A percentile compares a stretch with the other conserved stretches of the same genome.
Evolutionary conservation across 2,888 invertebrate species (phyloP).

Genomic region (Zhuqinia jingwanae): DNA sequence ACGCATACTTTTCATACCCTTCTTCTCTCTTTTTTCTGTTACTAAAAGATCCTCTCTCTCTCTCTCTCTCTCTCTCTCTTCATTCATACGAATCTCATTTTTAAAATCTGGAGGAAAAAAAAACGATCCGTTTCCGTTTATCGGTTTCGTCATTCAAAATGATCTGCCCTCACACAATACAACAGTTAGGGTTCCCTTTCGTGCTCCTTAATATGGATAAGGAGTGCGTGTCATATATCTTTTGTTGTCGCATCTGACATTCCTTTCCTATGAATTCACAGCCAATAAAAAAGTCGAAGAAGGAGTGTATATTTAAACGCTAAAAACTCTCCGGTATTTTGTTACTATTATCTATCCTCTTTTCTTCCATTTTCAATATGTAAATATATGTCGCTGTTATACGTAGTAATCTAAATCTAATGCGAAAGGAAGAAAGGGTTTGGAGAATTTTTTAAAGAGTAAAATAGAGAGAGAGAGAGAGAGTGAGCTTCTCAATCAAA

Average conservation of each 20-base stretch:
- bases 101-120: constrained; percentile 15
- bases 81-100: constrained; percentile 46
- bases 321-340: constrained; percentile 11
- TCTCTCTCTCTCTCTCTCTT: too few relatives aligned
- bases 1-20: not conserved
- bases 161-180: constrained; percentile 41
- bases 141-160: constrained; percentile 30
- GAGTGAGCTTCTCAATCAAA: not conserved
- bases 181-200: not conserved
- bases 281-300: constrained; percentile 51
- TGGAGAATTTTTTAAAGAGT: constrained; percentile 45
- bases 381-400: not conserved
- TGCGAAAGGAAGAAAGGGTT: constrained; percentile 40
- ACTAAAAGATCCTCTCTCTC: not conserved
- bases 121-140: constrained; percentile 62
- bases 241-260: constrained; percentile 51
- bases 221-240: constrained; percentile 18
- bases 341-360: constrained; percentile 36
- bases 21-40: not conserved
- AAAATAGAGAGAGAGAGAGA: too few relatives aligned
- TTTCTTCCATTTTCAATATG: not conserved
- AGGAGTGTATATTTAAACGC: constrained; percentile 3
- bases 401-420: constrained; percentile 56
- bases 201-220: constrained; percentile 5
- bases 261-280: constrained; percentile 41